Base-by-base conservation (phyloP, 2,888 invertebrate species). In the Athripsodes cinereus region DNA sequence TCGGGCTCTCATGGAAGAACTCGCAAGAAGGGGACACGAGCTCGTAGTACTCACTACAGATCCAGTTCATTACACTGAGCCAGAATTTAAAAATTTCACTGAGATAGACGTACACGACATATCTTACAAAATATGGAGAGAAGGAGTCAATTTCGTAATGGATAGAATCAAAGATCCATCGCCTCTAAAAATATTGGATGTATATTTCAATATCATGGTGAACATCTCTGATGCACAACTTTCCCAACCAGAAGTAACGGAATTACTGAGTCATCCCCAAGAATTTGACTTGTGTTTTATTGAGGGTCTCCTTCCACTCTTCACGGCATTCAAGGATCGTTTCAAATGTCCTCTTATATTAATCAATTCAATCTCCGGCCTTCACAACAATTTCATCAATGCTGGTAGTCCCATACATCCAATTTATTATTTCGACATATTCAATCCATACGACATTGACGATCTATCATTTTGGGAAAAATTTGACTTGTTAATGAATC, bases 271-370 rank as follows among this genome's bases (percentile, higher is more conserved):
- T 2, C 50, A 75, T 58, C 73, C 73, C 1, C 74, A 74, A 26
- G 69, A 77, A 22, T 84, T 83, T 63, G 84, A 84, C 67, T 66
- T 82, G 31, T 75, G 83, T 1, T 69, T 84, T 40, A 73, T 78
- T 2, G 84, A 84, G 68, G 74, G 76, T n/a, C 72, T 81, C 6
- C 70, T 76, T 2, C 79, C 81, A 0, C 55, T 78, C 0, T 66
- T 79, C 40, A 79, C 77, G 57, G 79, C 75, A 0, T 74, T 79
- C 19, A 79, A 80, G 19, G 74, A 81, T 46, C 78, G 78, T 64
- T 83, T 82, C 65, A 68, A 76, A 31, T 75, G 72, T 22, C 80
- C 82, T 2, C 74, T 80, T 46, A 79, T 85, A 57, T 73, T 78
- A 2, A 74, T 82, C 3, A 74, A 78, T 6, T 71, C 81, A 0